Evolutionary conservation across 2,113 vertebrate genomes (phyloP).

Genomic region (Vireo altiloquus): DNA sequence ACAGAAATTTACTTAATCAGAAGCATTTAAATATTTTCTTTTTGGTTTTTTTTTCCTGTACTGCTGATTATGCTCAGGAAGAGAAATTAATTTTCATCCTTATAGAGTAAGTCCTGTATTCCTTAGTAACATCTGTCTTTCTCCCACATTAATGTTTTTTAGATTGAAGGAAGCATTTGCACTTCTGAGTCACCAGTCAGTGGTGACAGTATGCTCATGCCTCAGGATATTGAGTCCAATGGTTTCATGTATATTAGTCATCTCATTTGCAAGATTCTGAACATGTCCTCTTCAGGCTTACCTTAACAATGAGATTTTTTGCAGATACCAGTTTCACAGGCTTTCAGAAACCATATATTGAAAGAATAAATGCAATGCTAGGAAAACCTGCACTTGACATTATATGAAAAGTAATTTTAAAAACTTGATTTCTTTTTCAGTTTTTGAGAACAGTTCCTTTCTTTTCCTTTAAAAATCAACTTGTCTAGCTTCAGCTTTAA

Average conservation of each 20-base stretch:
- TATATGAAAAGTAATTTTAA: background rate
- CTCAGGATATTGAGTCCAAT: conserved; percentile 47
- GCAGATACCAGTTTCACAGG: background rate
- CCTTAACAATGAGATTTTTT: background rate
- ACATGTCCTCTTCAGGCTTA: conserved; percentile 16
- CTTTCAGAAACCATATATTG: background rate
- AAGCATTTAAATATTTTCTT: background rate
- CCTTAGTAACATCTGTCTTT: conserved; percentile 56
- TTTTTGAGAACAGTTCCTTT: background rate
- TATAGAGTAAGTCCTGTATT: conserved; percentile 8
- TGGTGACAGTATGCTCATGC: conserved; percentile 60
- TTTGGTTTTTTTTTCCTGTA: background rate
- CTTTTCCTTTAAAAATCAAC: background rate
- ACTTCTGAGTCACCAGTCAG: conserved; percentile 60
- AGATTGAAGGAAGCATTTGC: conserved; percentile 55
- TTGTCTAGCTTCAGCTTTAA: background rate
- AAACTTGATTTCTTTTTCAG: background rate
- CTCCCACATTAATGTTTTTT: conserved; percentile 62
- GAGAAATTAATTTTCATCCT: conserved; percentile 14
- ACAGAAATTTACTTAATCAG: background rate
- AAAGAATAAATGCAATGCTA: background rate
- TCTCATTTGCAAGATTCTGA: conserved; percentile 43
- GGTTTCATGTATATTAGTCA: conserved; percentile 49
- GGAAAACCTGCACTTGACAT: background rate
- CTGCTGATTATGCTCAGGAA: background rate